Percentiles rank a stretch among this genome's conserved stretches.
Evolutionary conservation across 2,797 vertebrate species (phyloP).

Genomic region (Pangasius macronema): DNA sequence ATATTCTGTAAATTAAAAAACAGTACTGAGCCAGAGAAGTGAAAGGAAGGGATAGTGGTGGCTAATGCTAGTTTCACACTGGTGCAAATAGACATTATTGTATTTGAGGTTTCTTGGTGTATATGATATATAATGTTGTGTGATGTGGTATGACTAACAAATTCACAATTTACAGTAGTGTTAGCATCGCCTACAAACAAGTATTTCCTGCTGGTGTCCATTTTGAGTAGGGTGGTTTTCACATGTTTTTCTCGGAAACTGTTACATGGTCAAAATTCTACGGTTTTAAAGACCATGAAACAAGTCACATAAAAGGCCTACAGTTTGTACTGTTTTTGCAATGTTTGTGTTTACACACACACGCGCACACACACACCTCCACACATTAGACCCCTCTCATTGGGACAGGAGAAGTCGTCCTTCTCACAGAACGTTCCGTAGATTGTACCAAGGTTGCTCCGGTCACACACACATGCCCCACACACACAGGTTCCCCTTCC

Average conservation of each 20-base stretch:
- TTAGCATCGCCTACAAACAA: neutral
- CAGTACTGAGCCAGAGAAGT: neutral
- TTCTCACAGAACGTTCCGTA: constrained; percentile 92
- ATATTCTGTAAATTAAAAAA: neutral
- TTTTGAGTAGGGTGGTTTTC: neutral
- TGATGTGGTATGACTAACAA: neutral
- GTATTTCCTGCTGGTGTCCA: neutral
- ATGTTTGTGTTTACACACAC: neutral
- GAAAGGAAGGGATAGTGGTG: neutral
- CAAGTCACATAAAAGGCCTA: too few relatives aligned
- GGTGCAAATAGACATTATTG: neutral
- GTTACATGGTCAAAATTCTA: too few relatives aligned
- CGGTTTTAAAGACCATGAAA: too few relatives aligned
- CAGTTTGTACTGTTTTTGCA: neutral
- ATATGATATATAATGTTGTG: neutral
- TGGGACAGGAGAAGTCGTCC: constrained; percentile 93
- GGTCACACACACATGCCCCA: constrained; percentile 88
- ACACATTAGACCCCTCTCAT: constrained; percentile 82
- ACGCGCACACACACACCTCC: constrained; percentile 77
- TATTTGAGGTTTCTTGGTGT: too few relatives aligned
- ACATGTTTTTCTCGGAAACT: too few relatives aligned
- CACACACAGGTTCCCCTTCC: constrained; percentile 85
- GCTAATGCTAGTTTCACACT: neutral
- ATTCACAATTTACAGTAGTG: neutral
- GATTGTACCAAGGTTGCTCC: constrained; percentile 81